Base-by-base conservation (phyloP, 2,888 invertebrate genomes). In the Apotomis capreana region DNA sequence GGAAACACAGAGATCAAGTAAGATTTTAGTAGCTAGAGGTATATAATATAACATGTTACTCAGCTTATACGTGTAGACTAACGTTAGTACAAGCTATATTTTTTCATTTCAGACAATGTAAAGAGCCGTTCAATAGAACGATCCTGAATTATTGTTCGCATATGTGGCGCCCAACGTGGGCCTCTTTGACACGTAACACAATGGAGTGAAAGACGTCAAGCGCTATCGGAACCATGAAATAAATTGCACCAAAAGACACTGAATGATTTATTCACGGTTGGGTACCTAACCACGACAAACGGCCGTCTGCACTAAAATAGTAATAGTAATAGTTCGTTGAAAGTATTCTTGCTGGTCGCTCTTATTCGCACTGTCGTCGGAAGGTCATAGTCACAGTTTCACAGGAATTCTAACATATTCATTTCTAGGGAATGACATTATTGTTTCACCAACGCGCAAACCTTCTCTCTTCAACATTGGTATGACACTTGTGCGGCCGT, bases 81-180 rank as follows among this genome's bases (percentile, higher is more conserved):
- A 61, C 13, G 44, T 68, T 26, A 44, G 44, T 6, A n/a, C 40
- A 46, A 57, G 36, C 46, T 62, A 69, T 62, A 62, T 57, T 62
- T 57, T 62, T 69, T 63, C 51, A 63, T 54, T 52, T n/a, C 57
- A 62, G 65, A 61, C 64, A 72, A 68, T 83, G 77, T 79, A 78
- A 77, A 76, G 77, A 74, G 77, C 76, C 78, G 83, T 83, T 84
- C 81, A 83, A 84, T 84, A 78, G 81, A 76, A 77, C 77, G 76
- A 78, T 80, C 84, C 82, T 84, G 84, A 86, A 85, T 85, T 83
- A 84, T 84, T 84, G 84, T 84, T 78, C 80, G 75, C 70, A 68
- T 75, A 75, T 59, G 63, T 75, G 74, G 72, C 74, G 63, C 68
- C 72, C 68, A 68, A 61, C 71, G 40, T 46, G 68, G 74, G 73